These are phyloP conservation scores for Esperia sulphurella DNA, from an alignment of 2,888 invertebrate genomes.

Conservation along the genomic window DNA sequence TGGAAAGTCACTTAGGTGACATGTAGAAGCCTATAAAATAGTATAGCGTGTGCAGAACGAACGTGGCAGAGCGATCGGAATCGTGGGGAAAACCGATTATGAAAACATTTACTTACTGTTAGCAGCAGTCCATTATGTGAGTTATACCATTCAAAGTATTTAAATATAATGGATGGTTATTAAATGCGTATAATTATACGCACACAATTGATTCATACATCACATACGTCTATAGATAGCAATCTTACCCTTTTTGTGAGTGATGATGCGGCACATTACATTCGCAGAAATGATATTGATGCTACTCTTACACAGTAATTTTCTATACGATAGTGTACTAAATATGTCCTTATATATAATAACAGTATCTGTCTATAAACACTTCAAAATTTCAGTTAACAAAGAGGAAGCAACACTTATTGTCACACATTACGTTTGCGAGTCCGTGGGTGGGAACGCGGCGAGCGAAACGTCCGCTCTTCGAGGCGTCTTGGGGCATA, in stretches of 20 bases:
- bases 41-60: constrained; percentile 38
- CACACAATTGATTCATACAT: background rate
- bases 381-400: constrained; percentile 55
- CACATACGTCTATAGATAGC: background rate
- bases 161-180: background rate
- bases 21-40: constrained; percentile 18
- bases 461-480: constrained; percentile 53
- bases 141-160: background rate
- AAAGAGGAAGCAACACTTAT: constrained; percentile 77
- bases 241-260: constrained; percentile 35
- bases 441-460: constrained; percentile 37
- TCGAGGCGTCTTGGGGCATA: constrained; percentile 53
- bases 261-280: constrained; percentile 24
- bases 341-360: constrained; percentile 13
- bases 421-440: constrained; percentile 76
- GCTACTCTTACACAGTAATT: constrained; percentile 23
- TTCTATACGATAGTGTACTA: constrained; percentile 14
- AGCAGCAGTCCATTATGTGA: background rate
- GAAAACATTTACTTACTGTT: constrained; percentile 12
- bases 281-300: constrained; percentile 22
- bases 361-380: constrained; percentile 36
- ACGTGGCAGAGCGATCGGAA: constrained; percentile 24
- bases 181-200: background rate
- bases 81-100: constrained; percentile 25
- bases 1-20: constrained; percentile 9